Evolutionary conservation across 2,797 vertebrate genomes (phyloP).

Genomic region (Catamblyrhynchus diadema): DNA sequence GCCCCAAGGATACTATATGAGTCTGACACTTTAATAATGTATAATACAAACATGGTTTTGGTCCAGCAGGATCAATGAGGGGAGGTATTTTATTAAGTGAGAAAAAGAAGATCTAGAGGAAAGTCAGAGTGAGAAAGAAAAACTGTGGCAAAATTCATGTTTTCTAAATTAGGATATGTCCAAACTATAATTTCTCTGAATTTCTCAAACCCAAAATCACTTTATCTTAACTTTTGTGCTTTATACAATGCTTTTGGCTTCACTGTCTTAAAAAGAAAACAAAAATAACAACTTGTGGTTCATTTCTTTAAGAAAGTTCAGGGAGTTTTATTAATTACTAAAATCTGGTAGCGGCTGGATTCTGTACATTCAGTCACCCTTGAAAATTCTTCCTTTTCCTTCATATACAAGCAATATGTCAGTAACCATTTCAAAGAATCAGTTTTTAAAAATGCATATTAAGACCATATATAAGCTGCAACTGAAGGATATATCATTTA

Average conservation of each 20-base stretch:
- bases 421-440: not conserved
- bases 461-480: not conserved
- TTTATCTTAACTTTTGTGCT: not conserved
- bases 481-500: not conserved
- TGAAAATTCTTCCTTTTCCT: not conserved
- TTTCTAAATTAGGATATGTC: constrained; percentile 23
- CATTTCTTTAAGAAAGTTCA: not conserved
- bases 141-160: not conserved
- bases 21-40: constrained; percentile 53
- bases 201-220: constrained; percentile 17
- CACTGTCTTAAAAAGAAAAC: not conserved
- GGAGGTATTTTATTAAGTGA: constrained; percentile 44
- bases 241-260: not conserved
- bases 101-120: constrained; percentile 39
- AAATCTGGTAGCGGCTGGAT: not conserved
- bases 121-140: constrained; percentile 40
- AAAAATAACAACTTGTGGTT: not conserved
- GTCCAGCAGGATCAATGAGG: not conserved
- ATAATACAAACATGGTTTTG: constrained; percentile 21
- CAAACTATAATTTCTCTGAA: not conserved
- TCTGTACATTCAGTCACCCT: not conserved
- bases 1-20: not conserved
- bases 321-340: not conserved
- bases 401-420: not conserved
- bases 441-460: not conserved